These are phyloP conservation scores for Chauna torquata DNA, from an alignment of 2,113 vertebrate genomes.

Conservation along the genomic window DNA sequence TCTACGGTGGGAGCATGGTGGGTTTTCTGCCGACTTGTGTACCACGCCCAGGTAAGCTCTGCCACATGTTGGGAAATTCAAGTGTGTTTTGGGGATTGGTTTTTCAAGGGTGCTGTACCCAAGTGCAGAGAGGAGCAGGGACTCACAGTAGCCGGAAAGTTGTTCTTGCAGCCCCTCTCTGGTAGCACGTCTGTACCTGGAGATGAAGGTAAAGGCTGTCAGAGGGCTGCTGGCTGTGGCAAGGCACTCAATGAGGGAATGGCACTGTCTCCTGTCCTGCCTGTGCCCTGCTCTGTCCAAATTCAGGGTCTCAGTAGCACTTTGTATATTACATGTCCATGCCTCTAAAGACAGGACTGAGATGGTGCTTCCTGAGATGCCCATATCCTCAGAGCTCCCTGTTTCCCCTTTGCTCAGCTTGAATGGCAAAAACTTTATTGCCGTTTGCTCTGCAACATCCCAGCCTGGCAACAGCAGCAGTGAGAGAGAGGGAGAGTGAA, in stretches of 20 bases:
- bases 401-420: not conserved
- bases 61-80: not conserved
- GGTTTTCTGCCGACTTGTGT: not conserved
- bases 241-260: not conserved
- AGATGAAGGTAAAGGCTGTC: not conserved
- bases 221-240: not conserved
- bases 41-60: not conserved
- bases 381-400: not conserved
- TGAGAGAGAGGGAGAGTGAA: not conserved
- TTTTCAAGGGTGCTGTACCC: not conserved
- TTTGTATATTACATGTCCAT: not conserved
- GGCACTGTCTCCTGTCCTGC: not conserved
- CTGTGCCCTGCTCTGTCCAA: fast-evolving
- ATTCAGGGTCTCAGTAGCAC: not conserved
- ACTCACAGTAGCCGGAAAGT: not conserved
- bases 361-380: not conserved
- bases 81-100: not conserved
- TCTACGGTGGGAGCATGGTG: not conserved
- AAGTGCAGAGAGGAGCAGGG: not conserved
- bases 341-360: not conserved
- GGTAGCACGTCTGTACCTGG: not conserved
- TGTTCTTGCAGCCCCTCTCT: not conserved
- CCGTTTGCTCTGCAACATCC: slow-evolving; percentile 15
- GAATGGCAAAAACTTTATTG: slow-evolving; percentile 26
- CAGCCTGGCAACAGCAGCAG: not conserved